phyloP scores from a whole-genome alignment of 2,888 invertebrate species.

The Dryobotodes eremita region DNA sequence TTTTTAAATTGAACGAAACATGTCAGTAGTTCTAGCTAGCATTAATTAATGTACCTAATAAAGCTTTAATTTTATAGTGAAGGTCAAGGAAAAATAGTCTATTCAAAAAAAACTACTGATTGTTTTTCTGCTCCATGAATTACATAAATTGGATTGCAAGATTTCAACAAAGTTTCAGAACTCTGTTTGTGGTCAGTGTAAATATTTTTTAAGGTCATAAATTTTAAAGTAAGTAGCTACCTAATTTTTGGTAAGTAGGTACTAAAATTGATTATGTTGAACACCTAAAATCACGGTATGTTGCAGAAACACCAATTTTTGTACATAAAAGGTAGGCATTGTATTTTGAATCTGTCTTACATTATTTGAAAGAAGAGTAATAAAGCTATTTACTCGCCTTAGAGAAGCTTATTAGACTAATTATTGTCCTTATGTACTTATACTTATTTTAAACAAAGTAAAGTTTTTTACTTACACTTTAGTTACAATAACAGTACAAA shows the following conservation, averaged over 20 bases:
- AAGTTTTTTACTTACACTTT: too few relatives aligned
- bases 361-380: neutral
- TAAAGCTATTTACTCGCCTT: neutral
- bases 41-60: neutral
- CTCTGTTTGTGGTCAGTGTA: neutral
- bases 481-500: conserved; percentile 11
- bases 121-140: neutral
- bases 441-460: neutral
- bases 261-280: too few relatives aligned
- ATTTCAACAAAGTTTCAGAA: neutral
- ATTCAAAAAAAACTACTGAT: too few relatives aligned
- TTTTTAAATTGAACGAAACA: neutral
- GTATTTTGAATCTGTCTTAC: neutral
- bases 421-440: neutral
- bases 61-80: neutral
- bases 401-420: neutral
- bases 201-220: neutral
- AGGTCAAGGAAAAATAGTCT: conserved; percentile 10
- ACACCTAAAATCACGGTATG: neutral
- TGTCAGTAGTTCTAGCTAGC: neutral
- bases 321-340: neutral
- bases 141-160: conserved; percentile 5
- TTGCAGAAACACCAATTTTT: neutral
- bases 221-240: neutral
- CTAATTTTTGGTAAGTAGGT: neutral